phyloP scores from a whole-genome alignment of 2,113 vertebrate genomes.

The Turdus rufiventris region DNA sequence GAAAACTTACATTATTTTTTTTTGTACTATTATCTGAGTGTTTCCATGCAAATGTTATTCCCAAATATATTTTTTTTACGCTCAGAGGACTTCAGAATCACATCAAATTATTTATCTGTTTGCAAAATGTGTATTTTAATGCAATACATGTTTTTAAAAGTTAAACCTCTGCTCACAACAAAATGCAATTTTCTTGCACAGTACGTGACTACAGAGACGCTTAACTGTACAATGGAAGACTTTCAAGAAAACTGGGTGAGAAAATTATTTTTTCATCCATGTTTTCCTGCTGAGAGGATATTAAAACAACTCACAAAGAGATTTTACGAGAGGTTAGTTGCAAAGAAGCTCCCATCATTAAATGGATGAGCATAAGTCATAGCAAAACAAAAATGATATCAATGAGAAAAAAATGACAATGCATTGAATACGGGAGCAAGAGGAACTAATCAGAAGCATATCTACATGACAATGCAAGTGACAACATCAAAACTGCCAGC shows the following conservation, averaged over 20 bases:
- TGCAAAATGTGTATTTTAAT: neutral
- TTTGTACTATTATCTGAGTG: neutral
- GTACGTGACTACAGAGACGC: neutral
- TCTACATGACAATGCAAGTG: constrained; percentile 21
- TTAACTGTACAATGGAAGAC: neutral
- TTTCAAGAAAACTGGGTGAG: neutral
- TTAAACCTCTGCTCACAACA: neutral
- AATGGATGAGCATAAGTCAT: neutral
- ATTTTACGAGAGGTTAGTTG: neutral
- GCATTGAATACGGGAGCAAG: neutral
- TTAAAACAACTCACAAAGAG: neutral
- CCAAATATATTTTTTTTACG: neutral
- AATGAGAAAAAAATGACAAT: neutral
- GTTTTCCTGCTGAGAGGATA: neutral
- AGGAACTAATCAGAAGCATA: constrained; percentile 16
- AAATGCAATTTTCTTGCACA: neutral
- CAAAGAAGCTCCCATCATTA: neutral
- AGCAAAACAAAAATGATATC: neutral
- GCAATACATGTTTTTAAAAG: neutral
- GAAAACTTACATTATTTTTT: neutral
- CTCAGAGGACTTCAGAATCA: neutral
- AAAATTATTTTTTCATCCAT: neutral
- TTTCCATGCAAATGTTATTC: neutral
- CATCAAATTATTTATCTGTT: neutral
- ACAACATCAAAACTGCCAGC: constrained; percentile 23